Evolutionary conservation across 1,140 invertebrate species (phyloP).

Genomic region (Zaprionus ghesquierei): DNA sequence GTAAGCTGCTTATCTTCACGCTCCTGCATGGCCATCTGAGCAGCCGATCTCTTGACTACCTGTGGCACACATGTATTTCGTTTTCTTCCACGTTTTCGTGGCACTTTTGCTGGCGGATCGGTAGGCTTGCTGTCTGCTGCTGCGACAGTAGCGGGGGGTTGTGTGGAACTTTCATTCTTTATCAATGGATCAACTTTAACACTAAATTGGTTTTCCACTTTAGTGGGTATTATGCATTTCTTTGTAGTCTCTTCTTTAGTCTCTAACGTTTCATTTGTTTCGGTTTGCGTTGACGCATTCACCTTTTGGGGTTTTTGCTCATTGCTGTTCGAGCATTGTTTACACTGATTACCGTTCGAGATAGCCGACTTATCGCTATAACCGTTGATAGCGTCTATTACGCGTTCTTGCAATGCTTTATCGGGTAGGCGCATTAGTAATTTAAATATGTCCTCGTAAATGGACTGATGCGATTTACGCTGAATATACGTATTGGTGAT

Average conservation of each 20-base stretch:
- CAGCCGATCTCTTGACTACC: slow-evolving; percentile 69
- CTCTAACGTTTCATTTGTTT: slow-evolving; percentile 17
- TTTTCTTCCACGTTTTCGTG: slow-evolving; percentile 66
- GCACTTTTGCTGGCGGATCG: slow-evolving; percentile 9
- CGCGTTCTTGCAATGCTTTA: slow-evolving; percentile 66
- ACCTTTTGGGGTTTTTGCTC: slow-evolving; percentile 35
- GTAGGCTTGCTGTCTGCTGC: neutral
- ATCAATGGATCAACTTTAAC: neutral
- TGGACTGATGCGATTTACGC: slow-evolving; percentile 53
- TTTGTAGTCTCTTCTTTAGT: slow-evolving; percentile 17
- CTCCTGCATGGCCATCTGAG: slow-evolving; percentile 60
- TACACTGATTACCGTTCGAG: slow-evolving; percentile 38
- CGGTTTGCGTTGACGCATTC: slow-evolving; percentile 57
- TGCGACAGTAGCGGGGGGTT: neutral
- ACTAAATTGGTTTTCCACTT: neutral
- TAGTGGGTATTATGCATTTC: neutral
- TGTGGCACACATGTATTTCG: slow-evolving; percentile 69
- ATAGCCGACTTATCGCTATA: slow-evolving; percentile 49
- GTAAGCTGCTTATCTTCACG: slow-evolving; percentile 68
- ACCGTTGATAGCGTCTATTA: slow-evolving; percentile 71
- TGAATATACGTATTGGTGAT: slow-evolving; percentile 55
- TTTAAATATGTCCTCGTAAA: slow-evolving; percentile 70
- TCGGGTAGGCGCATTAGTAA: slow-evolving; percentile 65
- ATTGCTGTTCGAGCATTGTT: slow-evolving; percentile 42
- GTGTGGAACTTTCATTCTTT: neutral